A percentile compares a stretch with the other conserved stretches of the same genome.
Evolutionary conservation across 92 coral and sea anemone species (phyloP).

Genomic region (Palythoa grandis): DNA sequence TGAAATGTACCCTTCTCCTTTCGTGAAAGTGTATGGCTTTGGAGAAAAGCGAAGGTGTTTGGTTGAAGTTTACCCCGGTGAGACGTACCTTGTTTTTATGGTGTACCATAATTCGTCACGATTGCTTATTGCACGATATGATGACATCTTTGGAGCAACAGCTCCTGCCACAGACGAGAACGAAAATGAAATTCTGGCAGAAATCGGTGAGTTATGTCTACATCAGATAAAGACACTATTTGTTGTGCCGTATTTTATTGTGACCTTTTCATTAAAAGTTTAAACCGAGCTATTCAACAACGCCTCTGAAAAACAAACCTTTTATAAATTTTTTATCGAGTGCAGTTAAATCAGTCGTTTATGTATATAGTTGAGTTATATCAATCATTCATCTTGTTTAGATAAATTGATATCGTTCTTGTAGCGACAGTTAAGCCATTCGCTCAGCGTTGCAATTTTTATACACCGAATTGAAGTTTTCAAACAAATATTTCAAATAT

Average conservation of each 20-base stretch:
- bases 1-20: slow-evolving; percentile 62
- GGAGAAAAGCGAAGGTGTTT: slow-evolving; percentile 78
- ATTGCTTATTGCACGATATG: slow-evolving; percentile 78
- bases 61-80: slow-evolving; percentile 74
- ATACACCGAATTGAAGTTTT: too few species aligned
- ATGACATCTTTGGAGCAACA: slow-evolving; percentile 85
- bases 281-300: neutral
- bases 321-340: neutral
- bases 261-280: neutral
- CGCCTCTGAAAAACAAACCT: neutral
- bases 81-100: slow-evolving; percentile 80
- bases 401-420: too few species aligned
- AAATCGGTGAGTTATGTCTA: slow-evolving; percentile 72
- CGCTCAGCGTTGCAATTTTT: too few species aligned
- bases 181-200: slow-evolving; percentile 72
- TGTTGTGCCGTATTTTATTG: neutral
- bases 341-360: too few species aligned
- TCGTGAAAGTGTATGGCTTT: slow-evolving; percentile 80
- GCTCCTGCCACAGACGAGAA: slow-evolving; percentile 76
- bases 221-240: neutral
- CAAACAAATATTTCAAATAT: too few species aligned
- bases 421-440: too few species aligned
- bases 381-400: too few species aligned
- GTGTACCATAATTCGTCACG: slow-evolving; percentile 63
- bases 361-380: too few species aligned